Evolutionary conservation across 2,888 invertebrate genomes (phyloP).

Genomic region (Acronicta aceris): DNA sequence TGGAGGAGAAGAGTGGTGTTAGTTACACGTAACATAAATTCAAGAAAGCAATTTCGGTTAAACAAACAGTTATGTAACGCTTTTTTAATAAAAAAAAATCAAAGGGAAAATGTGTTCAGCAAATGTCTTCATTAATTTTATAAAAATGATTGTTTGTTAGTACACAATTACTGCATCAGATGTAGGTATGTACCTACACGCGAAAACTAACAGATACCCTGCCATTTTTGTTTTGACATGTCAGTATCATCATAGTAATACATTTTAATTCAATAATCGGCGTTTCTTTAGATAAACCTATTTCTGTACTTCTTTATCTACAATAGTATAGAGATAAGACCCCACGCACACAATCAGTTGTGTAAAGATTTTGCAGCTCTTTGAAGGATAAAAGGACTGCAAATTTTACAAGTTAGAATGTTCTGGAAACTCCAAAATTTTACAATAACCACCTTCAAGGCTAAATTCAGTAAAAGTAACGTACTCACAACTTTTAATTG

Average conservation of each 20-base stretch:
- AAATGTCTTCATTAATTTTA: too few species aligned
- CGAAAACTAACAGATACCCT: too few species aligned
- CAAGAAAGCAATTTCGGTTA: too few species aligned
- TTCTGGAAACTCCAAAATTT: not conserved
- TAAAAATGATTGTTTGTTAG: too few species aligned
- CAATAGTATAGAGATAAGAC: constrained; percentile 26
- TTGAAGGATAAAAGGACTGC: constrained; percentile 1
- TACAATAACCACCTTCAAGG: too few species aligned
- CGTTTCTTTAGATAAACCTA: constrained; percentile 14
- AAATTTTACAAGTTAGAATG: not conserved
- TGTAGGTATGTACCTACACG: too few species aligned
- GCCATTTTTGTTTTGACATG: not conserved
- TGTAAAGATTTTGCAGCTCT: not conserved
- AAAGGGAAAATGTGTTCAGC: too few species aligned
- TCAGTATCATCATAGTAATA: constrained; percentile 6
- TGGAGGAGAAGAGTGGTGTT: constrained; percentile 73
- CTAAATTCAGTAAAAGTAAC: too few species aligned
- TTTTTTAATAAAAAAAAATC: too few species aligned
- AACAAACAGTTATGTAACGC: too few species aligned
- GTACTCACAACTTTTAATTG: too few species aligned
- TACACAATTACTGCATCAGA: too few species aligned
- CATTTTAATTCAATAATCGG: constrained; percentile 4
- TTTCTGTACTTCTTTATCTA: constrained; percentile 26
- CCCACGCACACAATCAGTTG: not conserved
- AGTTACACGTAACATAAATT: not conserved